Conservation (phyloP, 2,113 vertebrate species). For the Microtus pennsylvanicus region DNA sequence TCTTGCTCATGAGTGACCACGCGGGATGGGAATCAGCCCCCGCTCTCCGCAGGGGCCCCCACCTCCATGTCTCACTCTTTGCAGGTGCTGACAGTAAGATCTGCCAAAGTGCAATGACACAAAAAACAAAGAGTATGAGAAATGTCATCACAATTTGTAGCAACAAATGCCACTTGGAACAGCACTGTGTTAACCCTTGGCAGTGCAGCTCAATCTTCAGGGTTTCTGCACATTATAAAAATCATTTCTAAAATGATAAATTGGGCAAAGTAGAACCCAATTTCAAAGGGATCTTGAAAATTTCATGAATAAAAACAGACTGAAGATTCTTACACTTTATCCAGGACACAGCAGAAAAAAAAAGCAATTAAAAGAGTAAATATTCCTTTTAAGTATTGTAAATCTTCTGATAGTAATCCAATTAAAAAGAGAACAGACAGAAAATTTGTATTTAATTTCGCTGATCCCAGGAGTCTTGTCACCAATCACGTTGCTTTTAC, state of each 20-base stretch:
- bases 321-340: slow-evolving; percentile 12
- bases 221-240: not conserved
- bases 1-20: no score
- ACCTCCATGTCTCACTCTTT: not conserved
- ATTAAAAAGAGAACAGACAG: slow-evolving; percentile 53
- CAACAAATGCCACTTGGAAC: not conserved
- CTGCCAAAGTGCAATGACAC: not conserved
- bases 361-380: slow-evolving; percentile 38
- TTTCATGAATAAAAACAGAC: slow-evolving; percentile 6
- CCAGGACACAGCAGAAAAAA: slow-evolving; percentile 13
- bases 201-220: not conserved
- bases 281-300: not conserved
- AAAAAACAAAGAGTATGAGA: not conserved
- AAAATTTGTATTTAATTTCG: slow-evolving; percentile 43
- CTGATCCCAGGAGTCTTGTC: slow-evolving; percentile 65
- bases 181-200: slow-evolving; percentile 4
- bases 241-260: not conserved
- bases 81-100: not conserved
- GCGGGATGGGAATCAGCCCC: not conserved
- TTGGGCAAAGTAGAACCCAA: not conserved
- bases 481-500: slow-evolving; percentile 65
- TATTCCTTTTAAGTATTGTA: slow-evolving; percentile 31
- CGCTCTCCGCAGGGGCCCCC: no score
- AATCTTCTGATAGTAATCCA: slow-evolving; percentile 46
- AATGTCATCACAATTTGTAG: not conserved